Evolutionary conservation across 1,140 invertebrate species (phyloP), one percentile per base, ranked within the genome.

Genomic region (Orchestia grillus): DNA sequence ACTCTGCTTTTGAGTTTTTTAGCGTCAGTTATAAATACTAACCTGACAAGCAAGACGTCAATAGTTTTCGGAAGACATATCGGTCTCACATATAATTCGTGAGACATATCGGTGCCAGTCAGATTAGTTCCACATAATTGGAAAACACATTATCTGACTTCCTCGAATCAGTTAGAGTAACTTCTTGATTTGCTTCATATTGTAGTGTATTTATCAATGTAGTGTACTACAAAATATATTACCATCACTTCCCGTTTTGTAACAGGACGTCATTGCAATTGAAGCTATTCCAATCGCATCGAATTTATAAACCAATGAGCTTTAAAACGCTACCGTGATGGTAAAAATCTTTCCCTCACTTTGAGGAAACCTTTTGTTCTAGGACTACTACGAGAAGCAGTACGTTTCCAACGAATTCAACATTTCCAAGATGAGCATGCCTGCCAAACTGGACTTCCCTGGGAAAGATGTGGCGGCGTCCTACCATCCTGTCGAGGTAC

Each of bases 301-400:
- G 3, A 8, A 23, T 77, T 15, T 3, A 23, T 3, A 77, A 77
- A 77, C 36, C 36, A 77, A 77, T 77, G 36, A 77, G 11, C 62
- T 77, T 77, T 77, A 77, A 36, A 77, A 77, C 62, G 62, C 36
- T 77, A 8, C 3, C 3, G 36, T 28, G 11, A 77, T 77, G 62
- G 36, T 23, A 23, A 77, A 77, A 3, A 77, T 77, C 28, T 77
- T 3, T 36, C 3, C 15, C 62, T 3, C 28, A 19, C 62, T 77
- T 15, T 77, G 15, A 77, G 11, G 36, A 77, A 15, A 77, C 62
- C 19, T 53, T 53, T 53, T 77, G 11, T 77, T 77, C 62, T 77
- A 95, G 95, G 87, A 87, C 47, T 87, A 95, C 44, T 95, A 95
- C 53, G 95, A 95, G 95, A 42, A 95, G 42, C 57, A 95, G 44